Conservation (phyloP, 2,888 invertebrate species). For the Seira sanloemensis region DNA sequence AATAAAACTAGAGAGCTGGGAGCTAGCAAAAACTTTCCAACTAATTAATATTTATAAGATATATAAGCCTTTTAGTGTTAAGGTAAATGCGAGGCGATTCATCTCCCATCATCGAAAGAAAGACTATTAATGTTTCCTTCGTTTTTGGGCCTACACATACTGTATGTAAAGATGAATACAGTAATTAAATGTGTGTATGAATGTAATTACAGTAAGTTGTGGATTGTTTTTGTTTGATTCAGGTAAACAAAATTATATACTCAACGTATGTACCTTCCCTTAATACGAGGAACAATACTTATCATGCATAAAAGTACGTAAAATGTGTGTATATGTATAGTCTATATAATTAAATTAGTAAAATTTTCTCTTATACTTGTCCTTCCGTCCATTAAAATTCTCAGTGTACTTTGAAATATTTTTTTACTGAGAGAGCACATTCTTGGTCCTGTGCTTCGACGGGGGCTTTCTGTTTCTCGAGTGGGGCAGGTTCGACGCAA, state of each 20-base stretch:
- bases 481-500: slow-evolving; percentile 50
- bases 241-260: slow-evolving; percentile 25
- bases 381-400: too few species aligned
- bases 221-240: slow-evolving; percentile 59
- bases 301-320: neutral
- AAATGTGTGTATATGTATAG: neutral
- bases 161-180: too few species aligned
- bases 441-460: slow-evolving; percentile 69
- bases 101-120: too few species aligned
- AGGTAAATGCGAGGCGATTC: neutral
- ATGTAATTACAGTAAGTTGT: too few species aligned
- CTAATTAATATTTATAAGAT: too few species aligned
- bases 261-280: neutral
- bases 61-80: neutral
- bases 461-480: slow-evolving; percentile 68
- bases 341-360: neutral
- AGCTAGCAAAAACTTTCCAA: too few species aligned
- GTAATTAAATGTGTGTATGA: too few species aligned
- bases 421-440: slow-evolving; percentile 55
- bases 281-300: neutral
- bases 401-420: neutral
- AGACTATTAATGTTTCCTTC: too few species aligned
- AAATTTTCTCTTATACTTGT: too few species aligned
- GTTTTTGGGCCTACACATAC: too few species aligned
- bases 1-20: too few species aligned